Conservation (phyloP, 2,888 invertebrate genomes). For the Nomada fucata region DNA sequence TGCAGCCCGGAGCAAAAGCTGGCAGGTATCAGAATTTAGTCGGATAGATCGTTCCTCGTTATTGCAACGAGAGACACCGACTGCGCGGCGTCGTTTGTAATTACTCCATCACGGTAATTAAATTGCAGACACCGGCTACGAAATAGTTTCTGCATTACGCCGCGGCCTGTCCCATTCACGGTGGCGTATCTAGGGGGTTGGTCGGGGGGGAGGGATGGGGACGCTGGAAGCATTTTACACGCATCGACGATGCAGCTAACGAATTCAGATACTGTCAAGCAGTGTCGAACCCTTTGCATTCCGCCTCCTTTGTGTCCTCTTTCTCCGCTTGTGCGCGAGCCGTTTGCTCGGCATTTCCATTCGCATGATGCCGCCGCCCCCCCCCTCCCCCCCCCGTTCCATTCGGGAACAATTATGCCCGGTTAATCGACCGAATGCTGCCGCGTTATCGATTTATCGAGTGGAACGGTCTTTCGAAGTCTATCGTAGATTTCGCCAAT, state of each 20-base stretch:
- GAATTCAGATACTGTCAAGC: constrained; percentile 51
- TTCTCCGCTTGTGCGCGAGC: not conserved
- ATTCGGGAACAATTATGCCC: constrained; percentile 15
- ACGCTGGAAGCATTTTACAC: constrained; percentile 43
- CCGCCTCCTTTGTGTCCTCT: constrained; percentile 17
- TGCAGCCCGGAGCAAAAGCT: constrained; percentile 46
- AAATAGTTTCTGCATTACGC: constrained; percentile 55
- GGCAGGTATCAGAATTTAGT: constrained; percentile 63
- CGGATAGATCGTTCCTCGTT: constrained; percentile 67
- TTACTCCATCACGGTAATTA: constrained; percentile 68
- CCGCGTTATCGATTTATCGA: not conserved
- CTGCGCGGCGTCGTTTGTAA: constrained; percentile 58
- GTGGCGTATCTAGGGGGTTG: constrained; percentile 3
- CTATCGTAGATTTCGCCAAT: no score
- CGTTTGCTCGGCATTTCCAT: not conserved
- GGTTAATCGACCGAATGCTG: constrained; percentile 16
- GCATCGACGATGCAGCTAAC: constrained; percentile 47
- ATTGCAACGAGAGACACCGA: constrained; percentile 57
- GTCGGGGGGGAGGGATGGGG: not conserved
- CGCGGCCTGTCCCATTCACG: constrained; percentile 27
- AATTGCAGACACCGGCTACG: constrained; percentile 61
- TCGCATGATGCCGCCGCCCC: not conserved
- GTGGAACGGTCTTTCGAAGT: no score
- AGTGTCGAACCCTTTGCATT: constrained; percentile 27
- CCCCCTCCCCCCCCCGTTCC: no score